Base-by-base conservation (phyloP, 2,113 vertebrate genomes). In the Zosterops japonicus region DNA sequence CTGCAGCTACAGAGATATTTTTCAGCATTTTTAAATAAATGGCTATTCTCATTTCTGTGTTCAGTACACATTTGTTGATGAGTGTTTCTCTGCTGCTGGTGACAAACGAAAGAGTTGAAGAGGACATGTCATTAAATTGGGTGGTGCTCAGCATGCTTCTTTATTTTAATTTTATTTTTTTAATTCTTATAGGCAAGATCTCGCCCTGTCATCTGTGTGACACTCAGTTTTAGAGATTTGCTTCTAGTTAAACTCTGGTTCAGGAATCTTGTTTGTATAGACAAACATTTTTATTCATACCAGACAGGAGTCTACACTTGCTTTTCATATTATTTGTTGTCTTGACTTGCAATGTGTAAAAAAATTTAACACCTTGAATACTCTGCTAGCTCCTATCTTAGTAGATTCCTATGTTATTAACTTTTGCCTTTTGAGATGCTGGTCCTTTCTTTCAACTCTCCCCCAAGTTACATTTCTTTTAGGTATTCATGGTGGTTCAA, bases 11-110 rank as follows among this genome's bases (percentile, higher is more conserved):
- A 35, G 57, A 27, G 46, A 46, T 79, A 67, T 87, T 91, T 94
- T 70, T 89, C 60, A 67, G 15, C 15, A 35, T 87, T 91, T 88
- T 91, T 89, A 84, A 95, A 91, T 69, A 87, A 94, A 90, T 71
- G 72, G 41, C 60, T 92, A 59, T 67, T 91, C 53, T 90, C 78
- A 77, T 59, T 93, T 88, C 46, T 91, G 39, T 71, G 60, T 92
- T 94, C 78, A 47, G 28, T 61, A 90, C 57, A 61, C 47, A 55
- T 95, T 86, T 94, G 33, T 50, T 92, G 92, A 93, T 88, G 75
- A 88, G 44, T 72, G 16, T 92, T 94, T 94, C 59, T 81, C 28
- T 96, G 33, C 44, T 95, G 44, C 39, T 92, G 42, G 59, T 87
- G 85, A 46, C 83, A 95, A 95, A 92, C 31, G 75, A 76, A 78